Evolutionary conservation across 2,797 vertebrate genomes (phyloP).

Genomic region (Thaleichthys pacificus): DNA sequence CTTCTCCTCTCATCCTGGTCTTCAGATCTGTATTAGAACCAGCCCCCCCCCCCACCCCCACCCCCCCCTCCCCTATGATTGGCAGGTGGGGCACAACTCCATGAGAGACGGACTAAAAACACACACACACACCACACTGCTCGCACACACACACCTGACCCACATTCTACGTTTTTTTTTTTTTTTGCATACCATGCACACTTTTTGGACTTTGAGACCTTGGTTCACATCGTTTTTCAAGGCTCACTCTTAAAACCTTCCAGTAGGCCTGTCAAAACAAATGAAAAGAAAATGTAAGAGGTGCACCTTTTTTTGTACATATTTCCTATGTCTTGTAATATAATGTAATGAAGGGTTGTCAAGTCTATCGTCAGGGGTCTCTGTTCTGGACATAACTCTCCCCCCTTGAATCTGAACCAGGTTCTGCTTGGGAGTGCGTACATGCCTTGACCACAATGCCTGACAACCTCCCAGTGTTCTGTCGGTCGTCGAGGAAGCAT

Average conservation of each 20-base stretch:
- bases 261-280: not conserved
- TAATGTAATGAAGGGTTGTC: conserved; percentile 1
- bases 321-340: conserved; percentile 14
- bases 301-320: conserved; percentile 12
- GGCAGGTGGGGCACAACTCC: not conserved
- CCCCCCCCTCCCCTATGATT: too few relatives aligned
- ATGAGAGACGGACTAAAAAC: not conserved
- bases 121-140: conserved; percentile 3
- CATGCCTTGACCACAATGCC: conserved; percentile 2
- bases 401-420: too few relatives aligned
- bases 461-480: not conserved
- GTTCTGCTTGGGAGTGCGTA: not conserved
- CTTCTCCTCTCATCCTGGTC: not conserved
- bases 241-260: not conserved
- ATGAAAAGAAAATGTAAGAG: not conserved
- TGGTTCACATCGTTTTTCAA: not conserved
- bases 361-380: not conserved
- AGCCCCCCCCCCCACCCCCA: not conserved
- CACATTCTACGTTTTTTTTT: not conserved
- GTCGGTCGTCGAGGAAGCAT: not conserved
- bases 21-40: not conserved
- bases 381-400: not conserved
- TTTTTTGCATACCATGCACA: not conserved
- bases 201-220: not conserved
- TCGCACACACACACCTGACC: not conserved